A percentile compares a stretch with the other conserved stretches of the same genome.
Conservation (phyloP, 2,888 invertebrate genomes). For the Barypeithes pellucidus region DNA sequence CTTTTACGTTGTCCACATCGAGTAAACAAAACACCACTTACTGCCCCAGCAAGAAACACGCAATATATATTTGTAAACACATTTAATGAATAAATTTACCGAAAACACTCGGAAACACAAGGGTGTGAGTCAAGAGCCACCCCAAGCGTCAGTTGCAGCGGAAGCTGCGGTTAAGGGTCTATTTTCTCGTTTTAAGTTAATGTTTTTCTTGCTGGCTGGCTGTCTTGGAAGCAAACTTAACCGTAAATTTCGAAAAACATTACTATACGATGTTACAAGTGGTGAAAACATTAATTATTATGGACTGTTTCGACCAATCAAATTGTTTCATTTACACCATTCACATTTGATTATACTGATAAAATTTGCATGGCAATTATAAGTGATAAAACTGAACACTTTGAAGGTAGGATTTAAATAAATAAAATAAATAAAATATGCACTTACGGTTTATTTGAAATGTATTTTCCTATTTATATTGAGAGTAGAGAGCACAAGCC, state of each 20-base stretch:
- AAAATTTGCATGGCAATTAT: no score
- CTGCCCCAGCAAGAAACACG: conserved; percentile 27
- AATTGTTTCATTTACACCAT: no score
- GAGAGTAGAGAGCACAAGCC: no score
- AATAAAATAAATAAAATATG: no score
- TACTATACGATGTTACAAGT: no score
- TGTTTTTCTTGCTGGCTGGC: conserved; percentile 7
- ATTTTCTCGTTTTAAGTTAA: conserved; percentile 8
- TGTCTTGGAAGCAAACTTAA: conserved; percentile 1
- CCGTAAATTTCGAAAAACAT: neutral
- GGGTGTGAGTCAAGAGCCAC: conserved; percentile 42
- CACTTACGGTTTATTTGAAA: no score
- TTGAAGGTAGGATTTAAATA: no score
- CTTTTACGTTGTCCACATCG: neutral
- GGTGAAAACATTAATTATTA: no score
- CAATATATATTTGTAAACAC: conserved; percentile 44
- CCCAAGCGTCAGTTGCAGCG: conserved; percentile 47
- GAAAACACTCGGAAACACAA: conserved; percentile 31
- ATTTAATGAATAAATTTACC: conserved; percentile 44
- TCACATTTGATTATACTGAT: no score
- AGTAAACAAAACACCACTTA: conserved; percentile 37
- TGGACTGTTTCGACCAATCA: no score
- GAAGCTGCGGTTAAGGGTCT: conserved; percentile 21
- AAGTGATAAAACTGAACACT: no score
- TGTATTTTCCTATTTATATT: no score